Evolutionary conservation across 2,888 invertebrate genomes (phyloP).

Genomic region (Dioctria rufipes): DNA sequence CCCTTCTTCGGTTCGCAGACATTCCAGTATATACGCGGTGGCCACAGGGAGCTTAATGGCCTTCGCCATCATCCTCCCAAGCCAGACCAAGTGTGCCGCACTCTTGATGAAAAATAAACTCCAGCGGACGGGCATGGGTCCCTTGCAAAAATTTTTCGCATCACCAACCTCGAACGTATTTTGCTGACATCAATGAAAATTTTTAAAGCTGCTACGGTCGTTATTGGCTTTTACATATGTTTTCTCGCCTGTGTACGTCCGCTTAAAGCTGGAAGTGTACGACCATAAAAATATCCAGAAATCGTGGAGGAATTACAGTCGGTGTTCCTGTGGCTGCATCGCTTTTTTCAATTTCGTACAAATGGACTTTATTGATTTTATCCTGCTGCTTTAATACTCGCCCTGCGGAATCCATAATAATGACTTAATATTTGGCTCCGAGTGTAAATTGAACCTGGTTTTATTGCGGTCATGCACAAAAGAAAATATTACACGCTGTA

Average conservation of each 20-base stretch:
- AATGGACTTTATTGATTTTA: conserved; percentile 47
- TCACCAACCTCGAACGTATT: conserved; percentile 47
- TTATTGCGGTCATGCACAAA: conserved; percentile 19
- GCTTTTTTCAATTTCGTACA: conserved; percentile 47
- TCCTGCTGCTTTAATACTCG: conserved; percentile 26
- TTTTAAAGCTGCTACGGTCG: conserved; percentile 48
- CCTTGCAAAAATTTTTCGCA: conserved; percentile 54
- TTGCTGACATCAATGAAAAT: conserved; percentile 53
- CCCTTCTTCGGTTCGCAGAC: conserved; percentile 19
- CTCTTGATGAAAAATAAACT: conserved; percentile 15
- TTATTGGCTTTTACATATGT: conserved; percentile 50
- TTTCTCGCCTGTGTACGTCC: conserved; percentile 11
- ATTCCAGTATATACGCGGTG: conserved; percentile 27
- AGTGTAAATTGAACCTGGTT: conserved; percentile 25
- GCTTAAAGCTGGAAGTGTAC: conserved; percentile 12
- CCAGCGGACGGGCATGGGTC: conserved; percentile 13
- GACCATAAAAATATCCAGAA: conserved; percentile 8
- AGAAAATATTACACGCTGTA: conserved; percentile 19
- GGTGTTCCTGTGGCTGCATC: conserved; percentile 38
- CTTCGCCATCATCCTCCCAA: not conserved
- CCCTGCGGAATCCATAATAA: conserved; percentile 25
- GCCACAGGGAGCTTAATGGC: conserved; percentile 44
- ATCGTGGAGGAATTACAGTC: conserved; percentile 32
- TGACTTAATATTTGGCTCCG: conserved; percentile 41
- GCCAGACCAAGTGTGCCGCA: not conserved